Evolutionary conservation across 2,888 invertebrate genomes (phyloP).

Genomic region (Harpalus rubripes): DNA sequence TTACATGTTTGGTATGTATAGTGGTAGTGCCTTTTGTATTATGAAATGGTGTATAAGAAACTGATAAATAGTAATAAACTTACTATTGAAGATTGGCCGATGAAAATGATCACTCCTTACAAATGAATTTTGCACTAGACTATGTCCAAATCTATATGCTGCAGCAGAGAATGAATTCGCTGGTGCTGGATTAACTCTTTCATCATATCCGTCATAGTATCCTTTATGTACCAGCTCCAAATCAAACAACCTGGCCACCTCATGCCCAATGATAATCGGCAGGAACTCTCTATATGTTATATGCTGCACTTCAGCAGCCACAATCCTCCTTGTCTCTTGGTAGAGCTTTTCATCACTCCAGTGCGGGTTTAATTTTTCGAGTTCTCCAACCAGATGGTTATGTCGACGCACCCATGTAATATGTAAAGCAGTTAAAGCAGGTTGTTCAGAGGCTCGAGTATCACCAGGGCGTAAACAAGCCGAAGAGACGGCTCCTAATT

Average conservation of each 20-base stretch:
- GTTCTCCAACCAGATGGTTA: constrained; percentile 85
- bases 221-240: constrained; percentile 84
- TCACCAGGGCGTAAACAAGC: constrained; percentile 91
- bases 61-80: constrained; percentile 73
- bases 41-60: not conserved
- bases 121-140: constrained; percentile 89
- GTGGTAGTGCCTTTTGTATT: no score
- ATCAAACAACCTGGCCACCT: constrained; percentile 88
- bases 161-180: constrained; percentile 90
- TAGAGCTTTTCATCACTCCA: constrained; percentile 94
- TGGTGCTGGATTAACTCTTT: constrained; percentile 85
- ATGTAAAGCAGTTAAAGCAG: constrained; percentile 87
- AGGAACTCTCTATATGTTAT: constrained; percentile 91
- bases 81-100: constrained; percentile 85
- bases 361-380: constrained; percentile 87
- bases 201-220: constrained; percentile 85
- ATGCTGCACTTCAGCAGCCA: constrained; percentile 90
- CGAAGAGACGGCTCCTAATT: constrained; percentile 85
- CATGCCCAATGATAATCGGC: constrained; percentile 87
- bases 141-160: constrained; percentile 93
- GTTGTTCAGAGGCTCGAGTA: constrained; percentile 88
- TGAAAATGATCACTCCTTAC: constrained; percentile 86
- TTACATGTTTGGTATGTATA: no score
- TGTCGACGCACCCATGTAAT: constrained; percentile 88
- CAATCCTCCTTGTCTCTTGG: constrained; percentile 90